Evolutionary conservation across 2,113 vertebrate species (phyloP).

Genomic region (Osmerus mordax): DNA sequence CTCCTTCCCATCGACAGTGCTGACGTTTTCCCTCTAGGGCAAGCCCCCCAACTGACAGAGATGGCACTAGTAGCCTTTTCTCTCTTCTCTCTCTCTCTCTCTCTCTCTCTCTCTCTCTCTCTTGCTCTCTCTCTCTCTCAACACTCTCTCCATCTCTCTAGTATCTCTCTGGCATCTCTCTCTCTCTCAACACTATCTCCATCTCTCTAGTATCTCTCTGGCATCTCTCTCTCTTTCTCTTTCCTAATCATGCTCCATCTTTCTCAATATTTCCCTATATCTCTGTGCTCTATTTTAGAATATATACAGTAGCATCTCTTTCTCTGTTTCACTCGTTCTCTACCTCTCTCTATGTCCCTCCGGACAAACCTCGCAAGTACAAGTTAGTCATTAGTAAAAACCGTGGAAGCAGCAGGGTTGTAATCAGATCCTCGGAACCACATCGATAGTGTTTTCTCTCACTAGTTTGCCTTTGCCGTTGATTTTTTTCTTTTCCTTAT

Average conservation of each 20-base stretch:
- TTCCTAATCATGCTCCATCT: not conserved
- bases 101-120: slow-evolving; percentile 15
- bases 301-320: not conserved
- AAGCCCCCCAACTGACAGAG: slow-evolving; percentile 64
- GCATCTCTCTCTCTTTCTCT: not conserved
- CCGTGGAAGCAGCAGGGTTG: slow-evolving; percentile 51
- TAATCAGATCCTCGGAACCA: slow-evolving; percentile 66
- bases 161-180: not conserved
- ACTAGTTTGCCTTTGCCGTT: slow-evolving; percentile 60
- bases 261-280: not conserved
- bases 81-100: slow-evolving; percentile 23
- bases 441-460: slow-evolving; percentile 70
- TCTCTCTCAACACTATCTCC: not conserved
- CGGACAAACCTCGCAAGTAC: slow-evolving; percentile 65
- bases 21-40: slow-evolving; percentile 69
- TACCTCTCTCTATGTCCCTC: slow-evolving; percentile 27
- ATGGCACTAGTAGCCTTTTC: slow-evolving; percentile 51
- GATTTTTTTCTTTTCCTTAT: slow-evolving; percentile 47
- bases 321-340: not conserved
- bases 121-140: not conserved
- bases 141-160: slow-evolving; percentile 15
- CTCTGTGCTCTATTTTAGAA: not conserved
- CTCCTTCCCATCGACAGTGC: slow-evolving; percentile 70
- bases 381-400: slow-evolving; percentile 72
- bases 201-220: slow-evolving; percentile 1